Base-by-base conservation (phyloP, 2,113 vertebrate genomes). In the Peromyscus maniculatus region DNA sequence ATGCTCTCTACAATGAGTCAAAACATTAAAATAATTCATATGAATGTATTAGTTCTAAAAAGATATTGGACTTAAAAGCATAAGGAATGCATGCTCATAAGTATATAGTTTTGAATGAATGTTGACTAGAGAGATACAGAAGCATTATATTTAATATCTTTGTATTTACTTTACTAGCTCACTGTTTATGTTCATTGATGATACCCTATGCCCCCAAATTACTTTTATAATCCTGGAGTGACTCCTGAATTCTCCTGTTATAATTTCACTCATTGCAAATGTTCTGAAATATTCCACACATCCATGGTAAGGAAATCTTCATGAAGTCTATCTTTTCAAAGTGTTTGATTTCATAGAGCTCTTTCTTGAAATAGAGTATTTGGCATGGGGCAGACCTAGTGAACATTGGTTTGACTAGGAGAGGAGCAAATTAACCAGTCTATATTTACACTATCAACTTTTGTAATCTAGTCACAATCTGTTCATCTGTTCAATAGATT, bases 71-170 rank as follows among this genome's bases (percentile, higher is more conserved):
- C 91, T 33, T 59, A 92, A 91, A 66, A 72, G 62, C 75, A 93
- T 17, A 31, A 79, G 28, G 24, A 82, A 78, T 67, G 9, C 67
- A 12, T 83, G 89, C 11, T 94, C 74, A 33, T 67, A 82, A 77
- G 10, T 71, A 72, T 3, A 2, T 91, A 39, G 11, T 71, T 96
- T 96, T 66, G 33, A 66, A 72, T 87, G 26, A 12, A 10, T 66
- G 0, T 88, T 39, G 72, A 12, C 52, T 80, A 89, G 24, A 62
- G 52, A 96, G 11, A 62, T 7, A 21, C 2, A 69, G 69, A 96
- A 26, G 33, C 24, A 87, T 91, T 93, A 26, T 36, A 64, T 94
- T 71, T 93, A 71, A 39, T 93, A 66, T 33, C 24, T 91, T 87
- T 71, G 36, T 86, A 80, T 80, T 43, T 90, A 78, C 24, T 86